Conservation (phyloP, 2,797 vertebrate genomes). For the Myotis vivesi region DNA sequence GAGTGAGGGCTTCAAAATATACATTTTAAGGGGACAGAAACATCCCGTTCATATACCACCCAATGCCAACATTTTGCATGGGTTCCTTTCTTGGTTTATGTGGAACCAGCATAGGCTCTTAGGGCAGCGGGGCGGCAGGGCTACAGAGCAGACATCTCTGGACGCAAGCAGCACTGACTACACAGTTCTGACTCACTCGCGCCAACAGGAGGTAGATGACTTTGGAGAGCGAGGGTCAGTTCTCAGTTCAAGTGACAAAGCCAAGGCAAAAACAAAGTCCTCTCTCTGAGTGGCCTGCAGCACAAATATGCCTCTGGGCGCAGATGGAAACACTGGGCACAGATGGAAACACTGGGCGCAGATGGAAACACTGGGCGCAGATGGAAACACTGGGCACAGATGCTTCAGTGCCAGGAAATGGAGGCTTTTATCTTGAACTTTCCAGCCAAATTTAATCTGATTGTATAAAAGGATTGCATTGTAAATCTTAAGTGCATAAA, state of each 20-base stretch:
- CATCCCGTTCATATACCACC: not conserved
- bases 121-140: fast-evolving
- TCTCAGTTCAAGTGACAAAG: not conserved
- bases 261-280: not conserved
- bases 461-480: not conserved
- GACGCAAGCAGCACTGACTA: fast-evolving
- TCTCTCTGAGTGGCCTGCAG: not conserved
- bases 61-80: not conserved
- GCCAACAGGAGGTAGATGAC: too few species aligned
- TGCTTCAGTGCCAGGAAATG: not conserved
- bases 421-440: not conserved
- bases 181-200: not conserved
- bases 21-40: not conserved
- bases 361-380: not conserved
- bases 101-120: not conserved
- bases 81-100: not conserved
- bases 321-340: not conserved
- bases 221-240: not conserved
- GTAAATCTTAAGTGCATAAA: not conserved
- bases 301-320: not conserved
- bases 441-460: not conserved
- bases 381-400: not conserved
- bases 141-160: not conserved
- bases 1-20: not conserved
- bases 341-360: not conserved